Conservation (phyloP, 2,797 vertebrate species). For the Pterois miles region DNA sequence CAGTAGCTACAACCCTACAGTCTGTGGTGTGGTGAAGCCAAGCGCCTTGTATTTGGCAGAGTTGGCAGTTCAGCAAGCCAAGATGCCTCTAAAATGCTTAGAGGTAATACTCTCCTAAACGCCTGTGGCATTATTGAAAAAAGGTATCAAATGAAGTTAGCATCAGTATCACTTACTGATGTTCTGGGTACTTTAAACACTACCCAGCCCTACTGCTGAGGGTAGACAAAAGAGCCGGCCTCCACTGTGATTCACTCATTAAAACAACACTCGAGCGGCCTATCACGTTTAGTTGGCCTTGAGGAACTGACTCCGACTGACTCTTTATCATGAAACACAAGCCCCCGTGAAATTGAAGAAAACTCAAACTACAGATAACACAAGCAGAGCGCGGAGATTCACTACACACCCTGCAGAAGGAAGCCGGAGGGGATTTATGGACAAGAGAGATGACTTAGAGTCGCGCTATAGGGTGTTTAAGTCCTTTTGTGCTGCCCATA, state of each 20-base stretch:
- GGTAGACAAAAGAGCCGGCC: background rate
- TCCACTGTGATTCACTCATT: slow-evolving; percentile 9
- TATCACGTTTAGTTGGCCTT: slow-evolving; percentile 33
- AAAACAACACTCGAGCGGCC: slow-evolving; percentile 24
- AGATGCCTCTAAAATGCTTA: background rate
- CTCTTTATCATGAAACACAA: slow-evolving; percentile 67
- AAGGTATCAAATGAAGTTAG: too few relatives aligned
- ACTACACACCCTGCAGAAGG: slow-evolving; percentile 16
- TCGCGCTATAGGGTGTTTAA: slow-evolving; percentile 44
- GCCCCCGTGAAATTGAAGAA: slow-evolving; percentile 63
- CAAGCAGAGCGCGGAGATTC: slow-evolving; percentile 48
- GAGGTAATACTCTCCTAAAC: background rate
- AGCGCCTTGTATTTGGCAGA: background rate
- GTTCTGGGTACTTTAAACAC: background rate
- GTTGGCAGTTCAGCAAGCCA: background rate
- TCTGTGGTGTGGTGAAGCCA: background rate
- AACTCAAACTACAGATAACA: slow-evolving; percentile 64
- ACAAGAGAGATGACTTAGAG: slow-evolving; percentile 53
- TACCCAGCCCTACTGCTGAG: background rate
- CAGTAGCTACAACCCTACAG: background rate
- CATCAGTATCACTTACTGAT: too few relatives aligned
- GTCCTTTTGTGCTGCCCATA: slow-evolving; percentile 47
- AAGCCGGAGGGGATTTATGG: slow-evolving; percentile 66
- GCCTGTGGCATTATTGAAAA: background rate
- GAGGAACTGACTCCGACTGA: slow-evolving; percentile 35